A percentile compares a stretch with the other conserved stretches of the same genome.
Evolutionary conservation across 2,113 vertebrate genomes (phyloP).

Genomic region (Salvator merianae): DNA sequence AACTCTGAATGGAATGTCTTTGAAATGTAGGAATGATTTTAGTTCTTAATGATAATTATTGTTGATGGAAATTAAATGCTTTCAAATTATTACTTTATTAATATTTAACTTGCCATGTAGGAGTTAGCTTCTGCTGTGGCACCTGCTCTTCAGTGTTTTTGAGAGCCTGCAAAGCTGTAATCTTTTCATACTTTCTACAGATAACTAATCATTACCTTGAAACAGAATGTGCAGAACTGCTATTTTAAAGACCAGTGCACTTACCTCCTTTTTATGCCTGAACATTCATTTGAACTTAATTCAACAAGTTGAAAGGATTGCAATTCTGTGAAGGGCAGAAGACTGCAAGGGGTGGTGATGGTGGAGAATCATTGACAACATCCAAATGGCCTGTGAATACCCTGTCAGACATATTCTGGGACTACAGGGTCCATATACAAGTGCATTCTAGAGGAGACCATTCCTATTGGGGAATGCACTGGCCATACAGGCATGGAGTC

Average conservation of each 20-base stretch:
- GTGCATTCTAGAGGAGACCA: too few species aligned
- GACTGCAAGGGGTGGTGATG: not conserved
- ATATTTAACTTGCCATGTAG: not conserved
- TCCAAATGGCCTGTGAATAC: too few species aligned
- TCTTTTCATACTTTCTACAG: not conserved
- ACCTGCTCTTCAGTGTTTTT: not conserved
- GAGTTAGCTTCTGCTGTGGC: not conserved
- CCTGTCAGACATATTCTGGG: not conserved
- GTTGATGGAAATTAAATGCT: not conserved
- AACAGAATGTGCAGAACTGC: not conserved
- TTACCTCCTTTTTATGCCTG: not conserved
- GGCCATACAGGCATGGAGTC: too few species aligned
- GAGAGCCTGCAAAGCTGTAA: not conserved
- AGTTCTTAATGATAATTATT: conserved; percentile 1
- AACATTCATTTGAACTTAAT: not conserved
- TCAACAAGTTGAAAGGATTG: too few species aligned
- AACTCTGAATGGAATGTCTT: not conserved
- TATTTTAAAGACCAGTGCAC: not conserved
- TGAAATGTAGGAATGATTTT: not conserved
- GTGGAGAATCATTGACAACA: not conserved
- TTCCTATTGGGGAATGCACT: too few species aligned
- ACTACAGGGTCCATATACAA: not conserved
- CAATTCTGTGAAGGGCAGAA: not conserved
- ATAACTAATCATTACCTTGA: not conserved
- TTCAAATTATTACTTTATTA: not conserved